These are phyloP conservation scores for Allophyes oxyacanthae DNA, from an alignment of 2,888 invertebrate species.

Conservation along the genomic window DNA sequence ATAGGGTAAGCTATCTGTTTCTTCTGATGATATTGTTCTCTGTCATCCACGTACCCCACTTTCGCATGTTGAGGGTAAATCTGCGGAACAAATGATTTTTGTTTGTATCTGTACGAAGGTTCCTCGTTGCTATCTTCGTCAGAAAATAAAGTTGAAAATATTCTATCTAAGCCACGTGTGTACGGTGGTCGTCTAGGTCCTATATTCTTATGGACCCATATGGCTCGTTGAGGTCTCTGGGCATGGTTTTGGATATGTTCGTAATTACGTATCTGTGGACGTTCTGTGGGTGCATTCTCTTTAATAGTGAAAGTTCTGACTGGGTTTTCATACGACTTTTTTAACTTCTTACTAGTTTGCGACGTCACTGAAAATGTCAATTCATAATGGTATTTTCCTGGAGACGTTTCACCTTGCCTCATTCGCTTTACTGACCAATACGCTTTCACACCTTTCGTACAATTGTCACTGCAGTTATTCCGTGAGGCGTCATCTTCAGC, in stretches of 20 bases:
- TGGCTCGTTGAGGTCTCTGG: constrained; percentile 71
- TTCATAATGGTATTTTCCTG: constrained; percentile 89
- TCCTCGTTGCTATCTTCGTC: constrained; percentile 73
- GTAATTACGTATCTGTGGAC: constrained; percentile 56
- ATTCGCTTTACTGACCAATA: constrained; percentile 92
- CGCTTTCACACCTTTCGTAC: constrained; percentile 88
- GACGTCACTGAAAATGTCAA: constrained; percentile 91
- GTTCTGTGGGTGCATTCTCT: constrained; percentile 75
- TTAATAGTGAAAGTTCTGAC: constrained; percentile 91
- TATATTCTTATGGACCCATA: constrained; percentile 83
- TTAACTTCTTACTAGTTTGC: constrained; percentile 84
- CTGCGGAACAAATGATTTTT: constrained; percentile 60
- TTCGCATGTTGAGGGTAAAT: constrained; percentile 69
- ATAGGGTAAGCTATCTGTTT: constrained; percentile 70
- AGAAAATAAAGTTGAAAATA: constrained; percentile 80
- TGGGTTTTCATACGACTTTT: constrained; percentile 86
- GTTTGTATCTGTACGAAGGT: constrained; percentile 64
- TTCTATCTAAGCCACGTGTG: constrained; percentile 71
- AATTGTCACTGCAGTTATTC: constrained; percentile 78
- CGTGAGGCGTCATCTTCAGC: constrained; percentile 81
- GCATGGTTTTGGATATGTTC: constrained; percentile 37
- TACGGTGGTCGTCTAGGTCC: constrained; percentile 55
- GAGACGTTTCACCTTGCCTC: constrained; percentile 88
- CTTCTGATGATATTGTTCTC: constrained; percentile 71
- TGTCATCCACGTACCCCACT: constrained; percentile 65